Evolutionary conservation across 2,113 vertebrate species (phyloP), one percentile per base, ranked within the genome.

Genomic region (Rhodinocichla rosea): DNA sequence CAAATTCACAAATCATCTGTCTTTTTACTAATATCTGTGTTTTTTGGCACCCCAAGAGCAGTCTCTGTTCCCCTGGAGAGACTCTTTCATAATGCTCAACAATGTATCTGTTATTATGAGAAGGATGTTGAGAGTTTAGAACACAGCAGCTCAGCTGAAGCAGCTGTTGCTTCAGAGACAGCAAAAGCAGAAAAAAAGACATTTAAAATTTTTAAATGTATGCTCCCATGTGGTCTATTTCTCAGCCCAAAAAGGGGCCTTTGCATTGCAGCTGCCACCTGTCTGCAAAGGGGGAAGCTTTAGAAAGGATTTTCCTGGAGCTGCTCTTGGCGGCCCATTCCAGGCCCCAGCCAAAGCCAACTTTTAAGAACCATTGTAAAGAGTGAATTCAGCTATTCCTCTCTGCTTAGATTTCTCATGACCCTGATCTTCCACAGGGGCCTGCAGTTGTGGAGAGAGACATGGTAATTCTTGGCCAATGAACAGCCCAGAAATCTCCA

Each of bases 221-320:
- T 60, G 53, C 63, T 97, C 94, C 94, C 96, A 87, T 96, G 92
- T 85, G 95, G 88, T 94, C 95, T 81, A 37, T 92, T 90, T 89
- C 90, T 95, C 94, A 87, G 68, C 87, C 39, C 73, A 56, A 91
- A 92, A 95, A 93, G 89, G 56, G 87, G 94, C 77, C 91, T 96
- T 95, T 92, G 84, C 91, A 17, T 32, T 65, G 65, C 97, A 97
- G 95, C 96, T 97, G 96, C 95, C 95, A 96, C 96, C 96, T 97
- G 95, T 95, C 93, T 94, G 82, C 94, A 87, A 32, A 52, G 73
- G 52, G 74, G 76, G 49, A 94, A 90, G 94, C 94, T 95, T 96
- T 80, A 39, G 83, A 56, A 74, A 94, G 83, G 83, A 69, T 85
- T 89, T 81, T 96, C 94, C 57, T 94, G 73, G 73, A 94, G 95